Evolutionary conservation across 2,888 invertebrate species (phyloP).

Genomic region (Empis livida): DNA sequence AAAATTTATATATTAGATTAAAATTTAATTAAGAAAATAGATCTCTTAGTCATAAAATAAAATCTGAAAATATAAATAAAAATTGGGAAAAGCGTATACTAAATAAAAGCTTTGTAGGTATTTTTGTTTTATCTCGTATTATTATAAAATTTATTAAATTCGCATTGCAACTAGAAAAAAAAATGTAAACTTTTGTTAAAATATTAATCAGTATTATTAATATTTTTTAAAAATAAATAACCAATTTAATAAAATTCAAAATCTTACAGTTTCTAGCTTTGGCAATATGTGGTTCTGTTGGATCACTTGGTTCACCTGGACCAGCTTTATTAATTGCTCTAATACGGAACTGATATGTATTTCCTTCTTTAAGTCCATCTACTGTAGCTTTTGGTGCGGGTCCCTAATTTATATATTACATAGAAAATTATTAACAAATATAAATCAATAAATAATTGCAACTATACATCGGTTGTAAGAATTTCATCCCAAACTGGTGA

Average conservation of each 20-base stretch:
- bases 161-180: not conserved
- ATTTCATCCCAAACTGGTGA: conserved; percentile 81
- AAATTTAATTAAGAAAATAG: conserved; percentile 1
- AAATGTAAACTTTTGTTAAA: not conserved
- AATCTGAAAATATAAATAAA: conserved; percentile 5
- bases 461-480: conserved; percentile 49
- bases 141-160: not conserved
- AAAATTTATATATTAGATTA: too few species aligned
- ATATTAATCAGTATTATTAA: too few species aligned
- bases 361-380: conserved; percentile 76
- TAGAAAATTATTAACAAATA: conserved; percentile 9
- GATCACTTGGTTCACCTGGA: conserved; percentile 78
- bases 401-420: conserved; percentile 35
- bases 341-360: conserved; percentile 91
- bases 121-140: not conserved
- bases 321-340: conserved; percentile 92
- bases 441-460: not conserved
- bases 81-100: conserved; percentile 3
- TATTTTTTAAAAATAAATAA: not conserved
- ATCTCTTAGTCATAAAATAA: not conserved
- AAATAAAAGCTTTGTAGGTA: conserved; percentile 5
- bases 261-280: conserved; percentile 75
- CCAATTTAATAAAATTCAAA: not conserved
- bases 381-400: conserved; percentile 72
- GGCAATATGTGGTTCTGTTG: conserved; percentile 74